phyloP scores from a whole-genome alignment of 1,140 invertebrate species.

The Lepeophtheirus salmonis region DNA sequence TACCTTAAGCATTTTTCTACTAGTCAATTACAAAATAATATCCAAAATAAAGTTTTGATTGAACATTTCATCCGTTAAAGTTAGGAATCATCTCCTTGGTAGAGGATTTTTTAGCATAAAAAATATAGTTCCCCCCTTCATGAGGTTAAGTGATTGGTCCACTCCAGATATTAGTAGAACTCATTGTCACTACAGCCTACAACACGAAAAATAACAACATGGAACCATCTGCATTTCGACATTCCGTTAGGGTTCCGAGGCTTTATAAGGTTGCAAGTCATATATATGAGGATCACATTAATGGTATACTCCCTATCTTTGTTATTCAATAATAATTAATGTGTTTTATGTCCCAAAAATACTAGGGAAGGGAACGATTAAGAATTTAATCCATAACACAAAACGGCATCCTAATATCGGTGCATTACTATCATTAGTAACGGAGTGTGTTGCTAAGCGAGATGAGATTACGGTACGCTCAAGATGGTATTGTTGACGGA shows the following conservation, averaged over 20 bases:
- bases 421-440: constrained; percentile 47
- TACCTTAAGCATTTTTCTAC: too few relatives aligned
- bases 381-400: constrained; percentile 39
- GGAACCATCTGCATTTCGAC: constrained; percentile 3
- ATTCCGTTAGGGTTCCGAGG: constrained; percentile 43
- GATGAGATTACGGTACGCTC: constrained; percentile 39
- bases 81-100: too few relatives aligned
- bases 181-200: too few relatives aligned
- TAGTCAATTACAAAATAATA: too few relatives aligned
- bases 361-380: constrained; percentile 46
- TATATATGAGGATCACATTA: constrained; percentile 35
- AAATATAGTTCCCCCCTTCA: too few relatives aligned
- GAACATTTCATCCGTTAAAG: too few relatives aligned
- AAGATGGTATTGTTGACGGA: too few relatives aligned
- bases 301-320: not conserved
- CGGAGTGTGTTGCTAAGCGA: constrained; percentile 45
- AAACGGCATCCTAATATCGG: constrained; percentile 41
- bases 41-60: too few relatives aligned
- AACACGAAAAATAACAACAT: not conserved
- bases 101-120: too few relatives aligned
- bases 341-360: not conserved
- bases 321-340: too few relatives aligned
- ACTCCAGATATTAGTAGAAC: too few relatives aligned
- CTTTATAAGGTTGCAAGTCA: constrained; percentile 49
- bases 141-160: too few relatives aligned